Evolutionary conservation across 2,113 vertebrate genomes (phyloP).

Genomic region (Hassar affinis): DNA sequence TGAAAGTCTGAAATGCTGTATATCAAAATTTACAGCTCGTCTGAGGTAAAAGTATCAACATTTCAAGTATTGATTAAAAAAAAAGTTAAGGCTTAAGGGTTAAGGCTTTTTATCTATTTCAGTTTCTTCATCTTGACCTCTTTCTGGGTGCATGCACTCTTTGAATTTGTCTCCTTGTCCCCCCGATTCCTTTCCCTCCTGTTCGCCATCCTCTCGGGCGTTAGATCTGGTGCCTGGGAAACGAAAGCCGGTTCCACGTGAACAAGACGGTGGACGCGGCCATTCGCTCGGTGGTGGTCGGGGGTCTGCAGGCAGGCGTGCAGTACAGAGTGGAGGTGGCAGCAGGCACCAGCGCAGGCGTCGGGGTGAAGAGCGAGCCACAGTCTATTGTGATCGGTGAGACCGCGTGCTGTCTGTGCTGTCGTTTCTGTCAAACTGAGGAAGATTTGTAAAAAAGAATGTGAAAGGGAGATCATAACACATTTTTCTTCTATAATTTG

Average conservation of each 20-base stretch:
- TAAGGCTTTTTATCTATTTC: neutral
- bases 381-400: conserved; percentile 90
- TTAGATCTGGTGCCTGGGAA: conserved; percentile 97
- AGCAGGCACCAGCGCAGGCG: conserved; percentile 93
- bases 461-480: neutral
- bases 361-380: conserved; percentile 94
- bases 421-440: conserved; percentile 92
- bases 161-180: conserved; percentile 33
- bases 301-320: conserved; percentile 91
- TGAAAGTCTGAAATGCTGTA: neutral
- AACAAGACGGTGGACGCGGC: conserved; percentile 97
- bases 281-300: conserved; percentile 94
- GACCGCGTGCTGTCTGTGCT: conserved; percentile 71
- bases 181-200: neutral
- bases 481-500: neutral
- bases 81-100: no score
- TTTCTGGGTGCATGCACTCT: conserved; percentile 4
- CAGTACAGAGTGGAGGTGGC: conserved; percentile 94
- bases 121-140: neutral
- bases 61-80: neutral
- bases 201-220: conserved; percentile 56
- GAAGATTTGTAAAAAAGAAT: neutral
- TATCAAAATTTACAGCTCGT: neutral
- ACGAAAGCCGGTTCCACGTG: conserved; percentile 95
- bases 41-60: neutral